Conservation (phyloP, 2,888 invertebrate genomes). For the Neocrepidodera transversa region DNA sequence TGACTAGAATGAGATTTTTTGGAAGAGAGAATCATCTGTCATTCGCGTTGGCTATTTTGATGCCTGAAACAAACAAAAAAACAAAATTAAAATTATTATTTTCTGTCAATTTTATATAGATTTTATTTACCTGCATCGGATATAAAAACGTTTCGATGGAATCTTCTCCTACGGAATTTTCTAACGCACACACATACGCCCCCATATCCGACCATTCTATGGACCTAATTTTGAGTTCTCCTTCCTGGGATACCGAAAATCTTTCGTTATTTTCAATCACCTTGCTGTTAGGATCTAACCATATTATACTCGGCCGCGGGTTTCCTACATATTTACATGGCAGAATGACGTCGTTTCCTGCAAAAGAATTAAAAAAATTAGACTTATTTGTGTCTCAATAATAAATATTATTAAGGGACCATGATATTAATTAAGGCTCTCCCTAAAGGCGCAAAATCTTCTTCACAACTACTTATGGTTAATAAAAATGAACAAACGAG, state of each 20-base stretch:
- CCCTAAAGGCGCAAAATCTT: too few species aligned
- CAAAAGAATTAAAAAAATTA: conserved; percentile 31
- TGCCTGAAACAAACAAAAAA: conserved; percentile 44
- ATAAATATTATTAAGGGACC: too few species aligned
- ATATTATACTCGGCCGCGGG: conserved; percentile 69
- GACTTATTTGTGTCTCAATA: neutral
- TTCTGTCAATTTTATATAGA: too few species aligned
- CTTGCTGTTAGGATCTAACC: conserved; percentile 69
- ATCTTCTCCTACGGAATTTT: conserved; percentile 71
- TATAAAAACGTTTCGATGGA: conserved; percentile 75
- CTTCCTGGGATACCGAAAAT: conserved; percentile 68
- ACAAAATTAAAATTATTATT: too few species aligned
- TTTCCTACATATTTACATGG: conserved; percentile 74
- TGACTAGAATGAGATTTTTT: conserved; percentile 51
- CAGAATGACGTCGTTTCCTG: conserved; percentile 69
- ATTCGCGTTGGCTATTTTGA: conserved; percentile 44
- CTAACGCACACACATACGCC: conserved; percentile 76
- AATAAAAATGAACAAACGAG: too few species aligned
- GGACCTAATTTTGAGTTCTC: conserved; percentile 76
- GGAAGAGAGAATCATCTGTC: conserved; percentile 30
- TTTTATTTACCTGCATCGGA: conserved; percentile 61
- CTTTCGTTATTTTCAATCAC: conserved; percentile 62
- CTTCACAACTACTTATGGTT: too few species aligned
- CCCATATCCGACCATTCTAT: conserved; percentile 86
- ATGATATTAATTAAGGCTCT: too few species aligned